These are phyloP conservation scores for Mythimna pallens DNA, from an alignment of 2,888 invertebrate genomes.

Conservation along the genomic window DNA sequence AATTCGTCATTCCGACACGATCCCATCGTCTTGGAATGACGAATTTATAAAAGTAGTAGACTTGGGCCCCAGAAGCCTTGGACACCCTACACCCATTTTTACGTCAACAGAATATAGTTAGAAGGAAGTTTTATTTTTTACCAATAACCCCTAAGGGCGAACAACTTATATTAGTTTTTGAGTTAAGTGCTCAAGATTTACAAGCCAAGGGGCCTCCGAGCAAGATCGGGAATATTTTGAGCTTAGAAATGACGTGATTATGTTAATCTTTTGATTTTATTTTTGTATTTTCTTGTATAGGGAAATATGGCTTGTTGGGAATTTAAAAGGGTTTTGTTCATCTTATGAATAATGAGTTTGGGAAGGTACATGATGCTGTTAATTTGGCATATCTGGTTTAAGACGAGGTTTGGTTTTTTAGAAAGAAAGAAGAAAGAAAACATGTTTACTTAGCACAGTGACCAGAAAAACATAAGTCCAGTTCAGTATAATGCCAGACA, in stretches of 20 bases:
- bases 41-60: too few species aligned
- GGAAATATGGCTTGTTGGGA: conserved; percentile 15
- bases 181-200: conserved; percentile 64
- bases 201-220: conserved; percentile 31
- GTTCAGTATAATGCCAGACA: too few species aligned
- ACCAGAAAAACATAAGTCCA: too few species aligned
- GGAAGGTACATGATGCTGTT: too few species aligned
- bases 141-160: conserved; percentile 62
- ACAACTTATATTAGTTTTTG: conserved; percentile 74
- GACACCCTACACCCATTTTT: conserved; percentile 52
- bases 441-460: too few species aligned
- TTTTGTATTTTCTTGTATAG: conserved; percentile 9
- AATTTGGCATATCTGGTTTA: too few species aligned
- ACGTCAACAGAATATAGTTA: conserved; percentile 60
- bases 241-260: conserved; percentile 56
- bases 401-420: too few species aligned
- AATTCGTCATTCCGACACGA: too few species aligned
- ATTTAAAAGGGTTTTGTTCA: conserved; percentile 15
- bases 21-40: too few species aligned
- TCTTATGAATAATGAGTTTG: background rate
- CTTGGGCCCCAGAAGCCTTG: background rate
- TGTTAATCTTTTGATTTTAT: conserved; percentile 46
- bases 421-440: too few species aligned
- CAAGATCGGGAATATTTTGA: conserved; percentile 42
- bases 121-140: conserved; percentile 62